Evolutionary conservation across 2,888 invertebrate species (phyloP).

Genomic region (Andricus quercusramuli): DNA sequence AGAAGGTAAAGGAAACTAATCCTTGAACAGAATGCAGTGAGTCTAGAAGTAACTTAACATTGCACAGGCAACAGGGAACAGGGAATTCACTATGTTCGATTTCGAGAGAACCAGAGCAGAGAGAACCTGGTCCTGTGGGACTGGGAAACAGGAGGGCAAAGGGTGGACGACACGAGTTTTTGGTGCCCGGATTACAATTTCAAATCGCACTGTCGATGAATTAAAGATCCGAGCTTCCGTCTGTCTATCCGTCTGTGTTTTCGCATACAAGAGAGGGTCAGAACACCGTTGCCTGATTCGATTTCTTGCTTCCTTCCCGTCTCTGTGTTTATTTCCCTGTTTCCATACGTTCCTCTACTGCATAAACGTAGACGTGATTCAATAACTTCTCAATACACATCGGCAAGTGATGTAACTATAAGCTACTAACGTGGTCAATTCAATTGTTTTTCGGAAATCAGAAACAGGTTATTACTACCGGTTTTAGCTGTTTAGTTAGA

Average conservation of each 20-base stretch:
- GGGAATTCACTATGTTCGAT: constrained; percentile 15
- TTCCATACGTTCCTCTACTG: constrained; percentile 40
- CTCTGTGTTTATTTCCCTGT: constrained; percentile 45
- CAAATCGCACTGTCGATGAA: constrained; percentile 64
- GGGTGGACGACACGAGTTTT: constrained; percentile 56
- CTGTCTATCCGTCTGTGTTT: constrained; percentile 46
- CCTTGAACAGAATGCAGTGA: not conserved
- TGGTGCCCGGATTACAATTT: constrained; percentile 63
- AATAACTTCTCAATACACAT: not conserved
- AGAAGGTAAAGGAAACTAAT: not conserved
- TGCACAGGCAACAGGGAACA: not conserved
- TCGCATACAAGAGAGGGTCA: constrained; percentile 53
- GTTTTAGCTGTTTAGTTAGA: no score
- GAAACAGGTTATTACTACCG: not conserved
- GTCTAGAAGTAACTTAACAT: not conserved
- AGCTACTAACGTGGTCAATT: not conserved
- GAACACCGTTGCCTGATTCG: constrained; percentile 44
- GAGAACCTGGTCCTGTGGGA: constrained; percentile 43
- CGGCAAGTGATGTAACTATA: constrained; percentile 2
- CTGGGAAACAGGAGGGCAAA: constrained; percentile 39
- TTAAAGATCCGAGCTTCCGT: constrained; percentile 62
- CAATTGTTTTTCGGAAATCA: not conserved
- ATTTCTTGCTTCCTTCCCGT: constrained; percentile 41
- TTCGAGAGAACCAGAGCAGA: constrained; percentile 43
- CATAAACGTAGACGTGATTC: constrained; percentile 11